These are phyloP conservation scores for Aurelia sp. DNA, from an alignment of 30 jellyfish, hydroid and myxozoan species.

Conservation along the genomic window DNA sequence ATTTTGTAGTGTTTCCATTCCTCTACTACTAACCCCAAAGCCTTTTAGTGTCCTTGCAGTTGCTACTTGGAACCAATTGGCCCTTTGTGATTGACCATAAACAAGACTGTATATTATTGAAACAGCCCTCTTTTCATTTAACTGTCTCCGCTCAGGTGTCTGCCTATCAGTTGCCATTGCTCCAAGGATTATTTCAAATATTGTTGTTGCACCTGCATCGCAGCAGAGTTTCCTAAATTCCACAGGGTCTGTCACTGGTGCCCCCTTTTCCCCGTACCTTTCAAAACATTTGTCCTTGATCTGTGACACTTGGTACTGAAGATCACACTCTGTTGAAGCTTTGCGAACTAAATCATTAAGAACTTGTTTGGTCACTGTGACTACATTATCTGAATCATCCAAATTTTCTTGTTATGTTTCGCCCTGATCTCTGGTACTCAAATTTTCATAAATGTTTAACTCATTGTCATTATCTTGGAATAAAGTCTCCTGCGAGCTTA, in stretches of 20 bases:
- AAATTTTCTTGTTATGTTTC: background rate
- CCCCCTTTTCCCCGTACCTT: slow-evolving; percentile 22
- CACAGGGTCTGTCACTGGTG: slow-evolving; percentile 25
- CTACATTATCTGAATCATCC: too few species aligned
- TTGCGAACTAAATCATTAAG: too few species aligned
- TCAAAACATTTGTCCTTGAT: background rate
- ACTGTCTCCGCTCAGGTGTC: background rate
- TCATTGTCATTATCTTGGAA: too few species aligned
- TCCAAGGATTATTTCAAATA: slow-evolving; percentile 15
- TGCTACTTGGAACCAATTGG: slow-evolving; percentile 32
- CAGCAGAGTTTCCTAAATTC: slow-evolving; percentile 9
- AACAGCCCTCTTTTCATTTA: slow-evolving; percentile 31
- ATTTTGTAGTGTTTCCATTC: slow-evolving; percentile 4
- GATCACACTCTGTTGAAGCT: background rate
- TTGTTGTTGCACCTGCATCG: slow-evolving; percentile 41
- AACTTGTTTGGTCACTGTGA: too few species aligned
- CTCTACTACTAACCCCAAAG: background rate
- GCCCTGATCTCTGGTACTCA: background rate
- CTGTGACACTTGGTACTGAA: background rate
- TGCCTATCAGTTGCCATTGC: slow-evolving; percentile 22
- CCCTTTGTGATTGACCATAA: slow-evolving; percentile 32
- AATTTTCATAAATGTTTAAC: background rate
- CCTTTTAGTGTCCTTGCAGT: slow-evolving; percentile 9
- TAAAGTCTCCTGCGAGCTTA: too few species aligned
- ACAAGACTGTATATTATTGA: slow-evolving; percentile 9